phyloP scores from a whole-genome alignment of 2,113 vertebrate genomes.

The Cygnus atratus region DNA sequence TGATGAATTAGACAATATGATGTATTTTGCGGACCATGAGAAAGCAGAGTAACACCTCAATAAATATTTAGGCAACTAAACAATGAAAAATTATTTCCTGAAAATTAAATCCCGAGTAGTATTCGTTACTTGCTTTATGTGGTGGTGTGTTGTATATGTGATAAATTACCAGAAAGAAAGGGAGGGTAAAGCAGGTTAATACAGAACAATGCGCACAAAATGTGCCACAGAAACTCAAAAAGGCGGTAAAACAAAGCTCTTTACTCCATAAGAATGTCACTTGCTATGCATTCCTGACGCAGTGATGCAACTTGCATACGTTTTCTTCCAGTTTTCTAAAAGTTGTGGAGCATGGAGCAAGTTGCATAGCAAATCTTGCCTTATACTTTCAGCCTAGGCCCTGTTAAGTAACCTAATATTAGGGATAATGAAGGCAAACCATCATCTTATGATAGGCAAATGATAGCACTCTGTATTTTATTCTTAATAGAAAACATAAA shows the following conservation, averaged over 20 bases:
- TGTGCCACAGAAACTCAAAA: not conserved
- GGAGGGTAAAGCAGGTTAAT: not conserved
- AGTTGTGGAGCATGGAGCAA: fast-evolving
- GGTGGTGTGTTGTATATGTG: not conserved
- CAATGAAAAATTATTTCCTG: not conserved
- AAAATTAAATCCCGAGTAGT: not conserved
- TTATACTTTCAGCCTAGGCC: fast-evolving
- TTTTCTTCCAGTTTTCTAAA: not conserved
- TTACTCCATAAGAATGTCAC: not conserved
- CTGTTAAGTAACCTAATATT: not conserved
- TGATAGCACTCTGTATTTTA: not conserved
- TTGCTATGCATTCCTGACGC: not conserved
- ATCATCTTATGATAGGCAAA: not conserved
- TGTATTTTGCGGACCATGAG: not conserved
- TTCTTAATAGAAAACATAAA: not conserved
- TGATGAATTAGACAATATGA: not conserved
- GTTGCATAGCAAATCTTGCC: not conserved
- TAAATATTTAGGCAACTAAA: not conserved
- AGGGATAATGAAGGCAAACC: fast-evolving
- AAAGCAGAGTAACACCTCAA: not conserved
- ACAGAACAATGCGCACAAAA: not conserved
- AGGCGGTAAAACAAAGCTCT: not conserved
- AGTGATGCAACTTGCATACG: not conserved
- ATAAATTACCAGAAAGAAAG: not conserved
- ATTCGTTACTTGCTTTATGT: not conserved